phyloP scores from a whole-genome alignment of 2,888 invertebrate genomes.

The Augochlorella aurata region DNA sequence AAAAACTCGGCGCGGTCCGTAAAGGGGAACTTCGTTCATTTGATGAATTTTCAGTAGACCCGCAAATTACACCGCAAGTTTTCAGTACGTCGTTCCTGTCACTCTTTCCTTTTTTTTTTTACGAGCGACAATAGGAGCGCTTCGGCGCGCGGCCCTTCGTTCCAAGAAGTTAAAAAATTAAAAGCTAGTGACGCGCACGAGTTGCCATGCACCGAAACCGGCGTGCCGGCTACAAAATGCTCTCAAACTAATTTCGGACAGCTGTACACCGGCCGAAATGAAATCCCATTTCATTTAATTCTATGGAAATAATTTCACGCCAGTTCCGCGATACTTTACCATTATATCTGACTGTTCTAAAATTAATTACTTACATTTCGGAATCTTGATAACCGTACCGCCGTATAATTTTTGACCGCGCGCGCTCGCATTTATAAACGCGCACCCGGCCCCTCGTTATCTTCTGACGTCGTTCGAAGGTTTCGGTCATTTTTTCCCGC shows the following conservation, averaged over 20 bases:
- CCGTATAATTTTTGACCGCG: background rate
- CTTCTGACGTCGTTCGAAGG: background rate
- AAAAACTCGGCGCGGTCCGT: slow-evolving; percentile 2
- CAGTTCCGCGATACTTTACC: slow-evolving; percentile 38
- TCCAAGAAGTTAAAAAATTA: slow-evolving; percentile 36
- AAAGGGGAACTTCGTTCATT: slow-evolving; percentile 13
- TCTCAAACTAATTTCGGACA: slow-evolving; percentile 53
- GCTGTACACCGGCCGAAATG: slow-evolving; percentile 51
- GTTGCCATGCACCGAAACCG: slow-evolving; percentile 18
- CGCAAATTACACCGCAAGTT: slow-evolving; percentile 8
- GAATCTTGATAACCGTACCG: slow-evolving; percentile 25
- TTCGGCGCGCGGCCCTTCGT: slow-evolving; percentile 5
- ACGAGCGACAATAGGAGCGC: slow-evolving; percentile 1
- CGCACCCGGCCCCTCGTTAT: background rate
- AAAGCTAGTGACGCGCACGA: slow-evolving; percentile 13
- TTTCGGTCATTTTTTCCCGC: background rate
- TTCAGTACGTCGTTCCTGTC: background rate
- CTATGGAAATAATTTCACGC: slow-evolving; percentile 55
- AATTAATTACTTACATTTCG: slow-evolving; percentile 43
- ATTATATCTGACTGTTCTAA: slow-evolving; percentile 12
- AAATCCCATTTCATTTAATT: slow-evolving; percentile 56
- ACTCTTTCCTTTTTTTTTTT: slow-evolving; percentile 6
- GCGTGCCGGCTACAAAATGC: slow-evolving; percentile 38
- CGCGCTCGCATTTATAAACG: background rate
- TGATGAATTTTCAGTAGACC: slow-evolving; percentile 12